Percentiles rank a stretch among this genome's conserved stretches.
Evolutionary conservation across 2,113 vertebrate species (phyloP).

Genomic region (Platanista minor): DNA sequence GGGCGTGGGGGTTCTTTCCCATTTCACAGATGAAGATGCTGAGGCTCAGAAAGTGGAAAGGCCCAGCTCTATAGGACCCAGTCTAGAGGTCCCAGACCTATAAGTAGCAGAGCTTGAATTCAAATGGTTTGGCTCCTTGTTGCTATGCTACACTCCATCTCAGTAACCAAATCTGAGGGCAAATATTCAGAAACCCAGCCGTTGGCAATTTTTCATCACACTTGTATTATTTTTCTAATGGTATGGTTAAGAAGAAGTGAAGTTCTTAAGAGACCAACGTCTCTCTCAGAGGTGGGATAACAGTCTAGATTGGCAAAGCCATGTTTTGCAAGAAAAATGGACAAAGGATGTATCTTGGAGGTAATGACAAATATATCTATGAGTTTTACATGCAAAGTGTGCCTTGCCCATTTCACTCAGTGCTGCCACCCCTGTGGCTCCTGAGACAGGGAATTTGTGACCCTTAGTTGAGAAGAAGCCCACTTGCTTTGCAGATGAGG

Average conservation of each 20-base stretch:
- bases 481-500: neutral
- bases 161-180: neutral
- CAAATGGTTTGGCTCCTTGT: neutral
- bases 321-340: neutral
- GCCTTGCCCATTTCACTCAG: neutral
- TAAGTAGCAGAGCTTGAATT: neutral
- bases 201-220: neutral
- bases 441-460: neutral
- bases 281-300: neutral
- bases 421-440: neutral
- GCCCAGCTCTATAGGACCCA: neutral
- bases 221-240: neutral
- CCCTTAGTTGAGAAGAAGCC: neutral
- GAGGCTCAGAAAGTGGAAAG: neutral
- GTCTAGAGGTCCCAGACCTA: neutral
- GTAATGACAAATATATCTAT: neutral
- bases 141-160: neutral
- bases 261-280: neutral
- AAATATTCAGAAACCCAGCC: neutral
- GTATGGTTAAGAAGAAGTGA: neutral
- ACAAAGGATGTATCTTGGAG: neutral
- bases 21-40: neutral
- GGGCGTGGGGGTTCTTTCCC: fast-evolving
- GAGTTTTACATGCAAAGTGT: neutral
- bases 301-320: neutral